Conservation (phyloP, 2,888 invertebrate genomes). For the Meandrusa payeni region DNA sequence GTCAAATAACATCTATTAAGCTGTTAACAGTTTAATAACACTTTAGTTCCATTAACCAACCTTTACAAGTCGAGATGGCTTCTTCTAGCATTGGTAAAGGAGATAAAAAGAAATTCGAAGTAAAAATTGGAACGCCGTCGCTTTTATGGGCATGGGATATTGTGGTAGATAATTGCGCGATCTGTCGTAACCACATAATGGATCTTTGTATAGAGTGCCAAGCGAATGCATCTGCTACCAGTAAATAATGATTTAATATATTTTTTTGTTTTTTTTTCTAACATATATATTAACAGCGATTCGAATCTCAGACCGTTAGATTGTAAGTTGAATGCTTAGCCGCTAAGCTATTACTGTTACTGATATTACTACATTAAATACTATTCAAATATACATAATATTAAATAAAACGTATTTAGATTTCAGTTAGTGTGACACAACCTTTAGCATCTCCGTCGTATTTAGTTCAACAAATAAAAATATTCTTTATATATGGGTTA, state of each 20-base stretch:
- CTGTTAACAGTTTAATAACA: slow-evolving; percentile 33
- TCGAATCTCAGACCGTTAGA: too few relatives aligned
- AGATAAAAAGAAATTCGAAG: slow-evolving; percentile 98
- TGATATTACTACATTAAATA: too few relatives aligned
- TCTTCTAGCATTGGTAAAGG: slow-evolving; percentile 93
- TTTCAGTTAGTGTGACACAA: neutral
- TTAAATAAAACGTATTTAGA: too few relatives aligned
- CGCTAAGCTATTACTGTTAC: too few relatives aligned
- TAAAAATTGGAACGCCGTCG: slow-evolving; percentile 99
- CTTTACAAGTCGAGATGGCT: slow-evolving; percentile 92
- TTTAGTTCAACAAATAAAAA: slow-evolving; percentile 5
- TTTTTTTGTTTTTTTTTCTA: too few relatives aligned
- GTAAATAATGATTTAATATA: slow-evolving; percentile 99
- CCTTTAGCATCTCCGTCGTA: neutral
- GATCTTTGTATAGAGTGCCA: slow-evolving; percentile 99
- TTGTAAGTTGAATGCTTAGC: too few relatives aligned
- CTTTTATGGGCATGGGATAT: slow-evolving; percentile 99
- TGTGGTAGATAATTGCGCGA: slow-evolving; percentile 99
- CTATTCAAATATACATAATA: too few relatives aligned
- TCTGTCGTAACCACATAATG: slow-evolving; percentile 99
- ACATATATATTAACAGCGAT: too few relatives aligned
- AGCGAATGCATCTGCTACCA: slow-evolving; percentile 97
- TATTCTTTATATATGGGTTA: slow-evolving; percentile 3
- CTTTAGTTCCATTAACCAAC: slow-evolving; percentile 47
- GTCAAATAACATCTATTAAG: slow-evolving; percentile 45